Evolutionary conservation across 2,797 vertebrate species (phyloP).

Genomic region (Notoglanidium macrostoma): DNA sequence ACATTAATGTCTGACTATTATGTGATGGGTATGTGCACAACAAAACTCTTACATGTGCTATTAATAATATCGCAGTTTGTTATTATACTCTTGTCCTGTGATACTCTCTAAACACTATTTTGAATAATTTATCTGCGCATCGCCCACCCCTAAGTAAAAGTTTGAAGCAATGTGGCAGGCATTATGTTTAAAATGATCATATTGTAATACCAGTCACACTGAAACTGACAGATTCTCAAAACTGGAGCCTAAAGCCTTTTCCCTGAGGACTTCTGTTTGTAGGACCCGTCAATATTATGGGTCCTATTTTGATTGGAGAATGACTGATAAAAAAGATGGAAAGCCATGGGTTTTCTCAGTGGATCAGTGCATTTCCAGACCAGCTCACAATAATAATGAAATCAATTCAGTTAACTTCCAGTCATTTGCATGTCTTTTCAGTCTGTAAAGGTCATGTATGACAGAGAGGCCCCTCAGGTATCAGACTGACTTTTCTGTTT

Average conservation of each 20-base stretch:
- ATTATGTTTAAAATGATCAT: neutral
- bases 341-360: slow-evolving; percentile 54
- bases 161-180: neutral
- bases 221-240: neutral
- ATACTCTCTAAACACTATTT: slow-evolving; percentile 2
- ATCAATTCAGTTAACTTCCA: slow-evolving; percentile 38
- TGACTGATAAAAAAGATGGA: slow-evolving; percentile 20
- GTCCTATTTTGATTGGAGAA: slow-evolving; percentile 22
- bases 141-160: neutral
- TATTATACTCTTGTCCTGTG: neutral
- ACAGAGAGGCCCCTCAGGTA: slow-evolving; percentile 48
- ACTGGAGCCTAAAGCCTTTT: neutral
- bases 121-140: neutral
- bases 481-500: slow-evolving; percentile 33
- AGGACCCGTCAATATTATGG: neutral
- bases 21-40: neutral
- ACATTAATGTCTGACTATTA: neutral
- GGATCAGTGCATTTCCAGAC: slow-evolving; percentile 48
- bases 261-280: slow-evolving; percentile 3
- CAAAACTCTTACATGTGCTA: neutral
- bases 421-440: slow-evolving; percentile 56
- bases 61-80: neutral
- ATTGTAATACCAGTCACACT: neutral
- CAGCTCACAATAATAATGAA: slow-evolving; percentile 53
- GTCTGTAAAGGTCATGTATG: slow-evolving; percentile 56